A percentile compares a stretch with the other conserved stretches of the same genome.
Evolutionary conservation across 2,113 vertebrate genomes (phyloP).

Genomic region (Microcebus jonahi): DNA sequence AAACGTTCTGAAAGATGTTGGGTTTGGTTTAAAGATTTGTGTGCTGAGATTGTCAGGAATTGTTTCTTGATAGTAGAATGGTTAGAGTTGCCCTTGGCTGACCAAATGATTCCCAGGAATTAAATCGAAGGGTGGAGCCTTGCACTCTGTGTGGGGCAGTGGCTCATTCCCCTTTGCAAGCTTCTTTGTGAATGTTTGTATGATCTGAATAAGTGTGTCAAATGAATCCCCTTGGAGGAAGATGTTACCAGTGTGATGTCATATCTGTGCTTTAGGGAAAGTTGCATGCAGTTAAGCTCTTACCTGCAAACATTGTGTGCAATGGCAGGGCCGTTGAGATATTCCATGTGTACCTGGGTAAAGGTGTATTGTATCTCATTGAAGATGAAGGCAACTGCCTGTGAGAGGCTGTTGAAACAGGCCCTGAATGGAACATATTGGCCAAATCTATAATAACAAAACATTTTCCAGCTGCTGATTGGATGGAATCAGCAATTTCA

Average conservation of each 20-base stretch:
- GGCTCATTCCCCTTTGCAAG: not conserved
- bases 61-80: not conserved
- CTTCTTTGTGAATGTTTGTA: not conserved
- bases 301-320: not conserved
- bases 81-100: not conserved
- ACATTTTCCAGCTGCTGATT: not conserved
- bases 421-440: not conserved
- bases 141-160: not conserved
- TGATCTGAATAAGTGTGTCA: not conserved
- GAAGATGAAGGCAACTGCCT: not conserved
- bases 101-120: not conserved
- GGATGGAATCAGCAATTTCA: not conserved
- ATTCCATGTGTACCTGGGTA: not conserved
- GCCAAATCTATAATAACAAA: not conserved
- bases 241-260: not conserved
- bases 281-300: not conserved
- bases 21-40: not conserved
- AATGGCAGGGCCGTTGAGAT: not conserved
- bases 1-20: not conserved
- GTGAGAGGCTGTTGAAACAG: not conserved
- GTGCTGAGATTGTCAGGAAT: not conserved
- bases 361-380: not conserved
- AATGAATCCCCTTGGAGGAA: not conserved
- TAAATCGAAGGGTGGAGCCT: not conserved
- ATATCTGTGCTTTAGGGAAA: not conserved